A percentile compares a stretch with the other conserved stretches of the same genome.
These are phyloP conservation scores for Lethrus apterus DNA, from an alignment of 1,140 invertebrate genomes.

Conservation along the genomic window DNA sequence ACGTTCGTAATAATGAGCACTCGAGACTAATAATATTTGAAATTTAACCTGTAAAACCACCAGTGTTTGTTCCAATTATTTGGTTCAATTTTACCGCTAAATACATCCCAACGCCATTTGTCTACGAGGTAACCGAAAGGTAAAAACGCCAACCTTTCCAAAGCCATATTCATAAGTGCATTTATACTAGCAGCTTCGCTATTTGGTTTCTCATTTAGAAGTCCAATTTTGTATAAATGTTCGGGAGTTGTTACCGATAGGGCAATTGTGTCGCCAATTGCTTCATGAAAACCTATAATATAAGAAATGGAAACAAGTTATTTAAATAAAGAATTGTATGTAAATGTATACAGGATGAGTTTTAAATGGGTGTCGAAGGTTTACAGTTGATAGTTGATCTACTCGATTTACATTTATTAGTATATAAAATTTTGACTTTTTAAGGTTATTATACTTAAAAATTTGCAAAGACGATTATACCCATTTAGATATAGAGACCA, in stretches of 20 bases:
- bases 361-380: too few species aligned
- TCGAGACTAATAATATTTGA: neutral
- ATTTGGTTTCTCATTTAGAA: conserved; percentile 11
- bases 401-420: too few species aligned
- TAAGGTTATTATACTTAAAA: too few species aligned
- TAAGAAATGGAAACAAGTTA: too few species aligned
- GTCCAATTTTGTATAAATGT: conserved; percentile 17
- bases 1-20: neutral
- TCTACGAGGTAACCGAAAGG: conserved; percentile 50
- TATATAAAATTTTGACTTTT: too few species aligned
- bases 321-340: too few species aligned
- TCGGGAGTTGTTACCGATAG: conserved; percentile 51
- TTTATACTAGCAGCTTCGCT: conserved; percentile 9
- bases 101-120: conserved; percentile 53
- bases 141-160: conserved; percentile 57
- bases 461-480: too few species aligned
- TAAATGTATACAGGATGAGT: neutral
- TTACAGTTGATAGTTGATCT: too few species aligned
- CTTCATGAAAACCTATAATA: conserved; percentile 58
- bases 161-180: conserved; percentile 49
- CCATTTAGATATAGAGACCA: too few species aligned
- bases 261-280: conserved; percentile 61
- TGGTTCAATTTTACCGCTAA: conserved; percentile 44
- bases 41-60: conserved; percentile 52
- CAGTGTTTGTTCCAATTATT: conserved; percentile 52